Evolutionary conservation across 2,888 invertebrate genomes (phyloP).

Genomic region (Torymus texanus): DNA sequence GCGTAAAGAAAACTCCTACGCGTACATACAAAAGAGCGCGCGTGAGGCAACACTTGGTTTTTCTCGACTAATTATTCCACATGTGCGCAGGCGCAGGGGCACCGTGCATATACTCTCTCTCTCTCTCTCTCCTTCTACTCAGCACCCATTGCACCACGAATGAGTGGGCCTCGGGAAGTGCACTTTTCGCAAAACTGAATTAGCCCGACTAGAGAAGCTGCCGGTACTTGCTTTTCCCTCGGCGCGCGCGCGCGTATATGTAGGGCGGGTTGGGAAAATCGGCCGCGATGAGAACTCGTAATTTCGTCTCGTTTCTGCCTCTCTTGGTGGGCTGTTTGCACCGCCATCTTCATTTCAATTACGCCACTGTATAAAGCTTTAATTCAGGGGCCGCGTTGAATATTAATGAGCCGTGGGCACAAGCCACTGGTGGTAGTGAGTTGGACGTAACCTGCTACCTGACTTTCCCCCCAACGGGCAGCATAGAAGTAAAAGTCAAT

Average conservation of each 20-base stretch:
- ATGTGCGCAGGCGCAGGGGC: background rate
- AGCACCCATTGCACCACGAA: too few species aligned
- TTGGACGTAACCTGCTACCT: too few species aligned
- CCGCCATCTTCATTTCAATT: conserved; percentile 20
- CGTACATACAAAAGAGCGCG: too few species aligned
- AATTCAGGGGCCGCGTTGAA: background rate
- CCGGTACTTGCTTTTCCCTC: background rate
- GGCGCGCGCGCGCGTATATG: too few species aligned
- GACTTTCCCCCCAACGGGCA: too few species aligned
- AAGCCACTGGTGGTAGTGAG: too few species aligned
- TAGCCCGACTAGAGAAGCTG: background rate
- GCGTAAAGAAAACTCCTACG: too few species aligned
- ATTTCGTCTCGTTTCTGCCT: conserved; percentile 6
- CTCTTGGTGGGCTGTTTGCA: background rate
- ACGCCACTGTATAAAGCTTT: background rate
- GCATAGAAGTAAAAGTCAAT: background rate
- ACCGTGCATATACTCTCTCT: too few species aligned
- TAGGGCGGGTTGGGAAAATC: too few species aligned
- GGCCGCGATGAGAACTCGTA: too few species aligned
- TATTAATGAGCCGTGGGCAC: conserved; percentile 1
- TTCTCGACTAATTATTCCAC: conserved; percentile 30
- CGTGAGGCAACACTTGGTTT: background rate
- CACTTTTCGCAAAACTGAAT: conserved; percentile 30
- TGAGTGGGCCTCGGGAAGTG: background rate
- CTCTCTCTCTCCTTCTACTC: too few species aligned